Conservation (phyloP, 2,113 vertebrate genomes). For the Calyptomena viridis region DNA sequence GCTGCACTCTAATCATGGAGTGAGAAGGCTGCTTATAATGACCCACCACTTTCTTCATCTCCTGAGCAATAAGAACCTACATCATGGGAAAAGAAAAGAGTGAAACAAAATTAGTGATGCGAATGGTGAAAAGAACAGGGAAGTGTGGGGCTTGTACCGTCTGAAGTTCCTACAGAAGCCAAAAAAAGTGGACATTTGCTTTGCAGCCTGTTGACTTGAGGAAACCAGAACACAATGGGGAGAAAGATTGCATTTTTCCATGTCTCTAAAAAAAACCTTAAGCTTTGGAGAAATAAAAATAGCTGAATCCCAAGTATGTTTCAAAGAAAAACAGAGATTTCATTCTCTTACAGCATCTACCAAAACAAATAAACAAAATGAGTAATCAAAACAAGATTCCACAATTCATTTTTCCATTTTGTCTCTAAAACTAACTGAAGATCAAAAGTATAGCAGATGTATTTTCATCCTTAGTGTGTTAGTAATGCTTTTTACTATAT, state of each 20-base stretch:
- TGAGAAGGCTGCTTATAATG: background rate
- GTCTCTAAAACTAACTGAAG: constrained; percentile 41
- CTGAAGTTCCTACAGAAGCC: background rate
- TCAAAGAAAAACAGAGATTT: background rate
- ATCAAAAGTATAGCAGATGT: constrained; percentile 13
- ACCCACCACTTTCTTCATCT: background rate
- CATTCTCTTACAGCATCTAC: background rate
- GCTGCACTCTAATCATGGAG: background rate
- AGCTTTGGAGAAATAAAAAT: background rate
- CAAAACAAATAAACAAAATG: background rate
- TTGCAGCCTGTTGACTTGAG: background rate
- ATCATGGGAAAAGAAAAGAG: background rate
- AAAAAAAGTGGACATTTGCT: background rate
- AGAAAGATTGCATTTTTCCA: background rate
- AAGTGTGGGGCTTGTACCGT: background rate
- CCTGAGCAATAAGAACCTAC: background rate
- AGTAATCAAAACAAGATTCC: constrained; percentile 1
- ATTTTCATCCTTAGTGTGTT: background rate
- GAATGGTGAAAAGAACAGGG: background rate
- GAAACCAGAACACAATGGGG: background rate
- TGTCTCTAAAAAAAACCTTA: background rate
- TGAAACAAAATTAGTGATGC: background rate
- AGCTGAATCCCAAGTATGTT: background rate
- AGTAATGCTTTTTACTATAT: constrained; percentile 25
- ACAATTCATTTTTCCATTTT: background rate